These are phyloP conservation scores for Oegoconia quadripuncta DNA, from an alignment of 2,888 invertebrate species.

Conservation along the genomic window DNA sequence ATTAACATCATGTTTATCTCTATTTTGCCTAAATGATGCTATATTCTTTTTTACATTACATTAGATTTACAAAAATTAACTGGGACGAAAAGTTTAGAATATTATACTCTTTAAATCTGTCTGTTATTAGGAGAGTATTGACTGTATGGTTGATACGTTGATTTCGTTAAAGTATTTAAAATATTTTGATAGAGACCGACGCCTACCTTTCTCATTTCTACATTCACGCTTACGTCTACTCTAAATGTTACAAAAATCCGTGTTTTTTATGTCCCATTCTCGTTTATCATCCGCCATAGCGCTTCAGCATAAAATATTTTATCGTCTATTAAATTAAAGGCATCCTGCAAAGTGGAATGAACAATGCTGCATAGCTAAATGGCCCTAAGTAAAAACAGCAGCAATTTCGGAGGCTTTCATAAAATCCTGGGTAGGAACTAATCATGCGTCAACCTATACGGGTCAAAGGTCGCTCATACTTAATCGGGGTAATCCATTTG, in stretches of 20 bases:
- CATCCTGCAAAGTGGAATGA: conserved; percentile 5
- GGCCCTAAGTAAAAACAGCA: conserved; percentile 2
- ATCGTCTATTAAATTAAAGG: conserved; percentile 5
- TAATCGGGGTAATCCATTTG: conserved; percentile 72
- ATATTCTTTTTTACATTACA: too few relatives aligned
- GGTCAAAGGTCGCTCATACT: conserved; percentile 63
- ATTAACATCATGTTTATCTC: too few relatives aligned
- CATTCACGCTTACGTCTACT: not conserved
- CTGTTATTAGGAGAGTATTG: too few relatives aligned
- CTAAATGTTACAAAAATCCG: not conserved
- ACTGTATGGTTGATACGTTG: too few relatives aligned
- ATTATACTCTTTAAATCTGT: too few relatives aligned
- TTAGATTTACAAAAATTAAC: too few relatives aligned
- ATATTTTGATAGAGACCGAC: too few relatives aligned
- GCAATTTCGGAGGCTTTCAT: conserved; percentile 21
- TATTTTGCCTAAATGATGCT: too few relatives aligned
- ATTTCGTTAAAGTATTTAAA: too few relatives aligned
- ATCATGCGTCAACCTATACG: conserved; percentile 63
- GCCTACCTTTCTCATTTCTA: too few relatives aligned
- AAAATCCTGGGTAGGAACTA: conserved; percentile 43
- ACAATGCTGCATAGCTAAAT: not conserved
- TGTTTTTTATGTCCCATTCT: not conserved
- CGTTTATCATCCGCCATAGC: conserved; percentile 1
- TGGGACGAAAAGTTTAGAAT: too few relatives aligned
- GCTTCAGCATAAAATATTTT: conserved; percentile 8